A percentile compares a stretch with the other conserved stretches of the same genome.
These are phyloP conservation scores for Aurelia coerulea DNA, from an alignment of 30 jellyfish, hydroid and myxozoan genomes.

Conservation along the genomic window DNA sequence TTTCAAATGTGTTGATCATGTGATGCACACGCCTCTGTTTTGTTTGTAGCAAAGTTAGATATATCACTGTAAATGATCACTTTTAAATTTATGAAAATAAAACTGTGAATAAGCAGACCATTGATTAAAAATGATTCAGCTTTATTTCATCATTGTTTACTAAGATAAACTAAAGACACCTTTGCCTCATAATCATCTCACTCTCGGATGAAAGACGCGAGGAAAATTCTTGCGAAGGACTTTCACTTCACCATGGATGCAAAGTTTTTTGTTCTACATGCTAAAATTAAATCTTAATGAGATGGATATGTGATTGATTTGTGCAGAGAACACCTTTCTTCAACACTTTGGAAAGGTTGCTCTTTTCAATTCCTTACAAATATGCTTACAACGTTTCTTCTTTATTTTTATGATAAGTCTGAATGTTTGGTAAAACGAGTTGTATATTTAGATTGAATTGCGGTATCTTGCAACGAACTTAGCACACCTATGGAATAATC, in stretches of 20 bases:
- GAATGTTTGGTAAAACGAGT: neutral
- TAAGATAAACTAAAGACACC: neutral
- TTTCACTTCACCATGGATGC: slow-evolving; percentile 69
- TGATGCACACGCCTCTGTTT: neutral
- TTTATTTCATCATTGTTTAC: neutral
- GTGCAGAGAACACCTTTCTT: neutral
- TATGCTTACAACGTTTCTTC: neutral
- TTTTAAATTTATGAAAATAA: no score
- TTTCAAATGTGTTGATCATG: no score
- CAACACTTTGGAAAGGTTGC: neutral
- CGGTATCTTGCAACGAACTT: neutral
- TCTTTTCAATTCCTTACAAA: neutral
- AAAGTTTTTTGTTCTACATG: neutral
- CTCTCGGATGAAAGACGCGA: neutral
- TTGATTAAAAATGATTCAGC: no score
- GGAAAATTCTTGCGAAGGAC: slow-evolving; percentile 53
- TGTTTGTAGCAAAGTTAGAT: neutral
- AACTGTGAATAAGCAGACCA: no score
- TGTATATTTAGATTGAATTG: neutral
- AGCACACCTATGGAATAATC: no score
- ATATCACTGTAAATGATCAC: neutral
- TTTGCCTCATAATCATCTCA: neutral
- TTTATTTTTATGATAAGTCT: neutral
- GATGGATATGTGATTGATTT: neutral
- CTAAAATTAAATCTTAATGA: slow-evolving; percentile 3